These are phyloP conservation scores for Andrena fulva DNA, from an alignment of 2,888 invertebrate species.

Conservation along the genomic window DNA sequence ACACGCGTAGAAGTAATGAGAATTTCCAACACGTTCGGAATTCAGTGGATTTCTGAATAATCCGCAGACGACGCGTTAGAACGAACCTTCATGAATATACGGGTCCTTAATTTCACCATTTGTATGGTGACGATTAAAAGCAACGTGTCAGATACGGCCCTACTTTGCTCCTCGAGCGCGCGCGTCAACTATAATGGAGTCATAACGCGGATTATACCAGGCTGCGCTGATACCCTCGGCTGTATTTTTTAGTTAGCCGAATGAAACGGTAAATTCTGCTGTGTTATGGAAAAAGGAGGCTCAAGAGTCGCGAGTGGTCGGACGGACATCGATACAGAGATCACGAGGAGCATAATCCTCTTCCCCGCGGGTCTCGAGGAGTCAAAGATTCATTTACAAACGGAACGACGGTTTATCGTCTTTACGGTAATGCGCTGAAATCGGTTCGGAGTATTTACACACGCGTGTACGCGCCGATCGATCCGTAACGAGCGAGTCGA, in stretches of 20 bases:
- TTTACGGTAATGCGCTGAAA: neutral
- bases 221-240: neutral
- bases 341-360: neutral
- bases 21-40: too few relatives aligned
- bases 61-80: neutral
- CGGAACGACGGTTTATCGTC: neutral
- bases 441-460: conserved; percentile 4
- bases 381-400: neutral
- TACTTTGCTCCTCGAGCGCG: neutral
- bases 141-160: neutral
- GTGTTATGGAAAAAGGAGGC: too few relatives aligned
- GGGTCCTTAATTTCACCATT: neutral
- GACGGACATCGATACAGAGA: neutral
- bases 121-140: neutral
- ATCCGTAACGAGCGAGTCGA: neutral
- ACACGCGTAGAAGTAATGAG: too few relatives aligned
- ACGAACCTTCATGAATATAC: neutral
- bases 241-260: neutral
- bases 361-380: neutral
- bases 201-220: neutral
- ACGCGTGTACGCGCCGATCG: neutral
- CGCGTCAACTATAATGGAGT: neutral
- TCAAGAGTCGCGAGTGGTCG: neutral
- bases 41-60: neutral
- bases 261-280: too few relatives aligned